Conservation (phyloP, 1,140 invertebrate species). For the Pogonomyrmex californicus region DNA sequence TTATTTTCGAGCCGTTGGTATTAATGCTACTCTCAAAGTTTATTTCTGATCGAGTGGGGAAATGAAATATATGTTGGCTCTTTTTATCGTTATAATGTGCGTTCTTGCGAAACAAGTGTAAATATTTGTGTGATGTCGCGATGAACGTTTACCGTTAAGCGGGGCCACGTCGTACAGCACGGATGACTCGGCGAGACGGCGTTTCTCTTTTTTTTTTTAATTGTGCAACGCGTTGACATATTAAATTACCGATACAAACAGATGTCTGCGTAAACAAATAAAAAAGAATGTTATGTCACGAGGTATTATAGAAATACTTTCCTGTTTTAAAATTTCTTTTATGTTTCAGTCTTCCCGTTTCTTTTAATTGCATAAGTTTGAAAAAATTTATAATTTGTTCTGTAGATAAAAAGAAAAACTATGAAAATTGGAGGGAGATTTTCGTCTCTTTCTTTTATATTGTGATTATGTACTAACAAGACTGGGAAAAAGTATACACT, state of each 20-base stretch:
- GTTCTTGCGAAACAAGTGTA: slow-evolving; percentile 25
- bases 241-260: slow-evolving; percentile 25
- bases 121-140: slow-evolving; percentile 48
- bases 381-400: neutral
- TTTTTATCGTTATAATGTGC: neutral
- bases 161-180: neutral
- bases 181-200: slow-evolving; percentile 10
- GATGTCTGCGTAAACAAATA: slow-evolving; percentile 23
- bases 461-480: neutral
- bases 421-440: neutral
- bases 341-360: neutral
- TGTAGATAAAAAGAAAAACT: neutral
- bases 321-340: slow-evolving; percentile 7
- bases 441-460: neutral
- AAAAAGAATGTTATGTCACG: neutral
- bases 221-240: slow-evolving; percentile 16
- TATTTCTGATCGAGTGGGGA: slow-evolving; percentile 38
- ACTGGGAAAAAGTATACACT: neutral
- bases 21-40: slow-evolving; percentile 14
- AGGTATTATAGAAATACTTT: slow-evolving; percentile 18
- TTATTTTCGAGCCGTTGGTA: slow-evolving; percentile 26
- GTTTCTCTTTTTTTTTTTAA: slow-evolving; percentile 32
- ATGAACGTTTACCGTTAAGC: slow-evolving; percentile 41
- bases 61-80: slow-evolving; percentile 12
- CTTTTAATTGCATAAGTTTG: neutral